Conservation (phyloP, 2,888 invertebrate genomes). For the Mythimna ferrago region DNA sequence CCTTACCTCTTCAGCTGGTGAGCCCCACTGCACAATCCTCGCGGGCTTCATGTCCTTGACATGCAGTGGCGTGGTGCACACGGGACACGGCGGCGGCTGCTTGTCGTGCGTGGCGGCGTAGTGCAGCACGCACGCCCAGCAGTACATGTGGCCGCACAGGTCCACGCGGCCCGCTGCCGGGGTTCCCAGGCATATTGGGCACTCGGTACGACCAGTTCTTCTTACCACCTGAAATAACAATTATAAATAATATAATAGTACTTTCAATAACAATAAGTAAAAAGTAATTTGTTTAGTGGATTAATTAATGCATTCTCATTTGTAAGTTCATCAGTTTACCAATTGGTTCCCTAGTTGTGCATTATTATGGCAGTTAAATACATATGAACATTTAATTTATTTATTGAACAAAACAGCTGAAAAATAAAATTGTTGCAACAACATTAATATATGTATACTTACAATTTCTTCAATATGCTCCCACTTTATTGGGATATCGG, state of each 20-base stretch:
- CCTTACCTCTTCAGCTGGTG: conserved; percentile 81
- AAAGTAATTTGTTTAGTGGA: neutral
- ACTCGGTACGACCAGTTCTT: conserved; percentile 88
- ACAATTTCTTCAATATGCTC: conserved; percentile 98
- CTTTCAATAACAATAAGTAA: no score
- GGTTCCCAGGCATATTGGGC: conserved; percentile 97
- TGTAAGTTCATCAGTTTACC: no score
- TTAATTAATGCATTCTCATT: neutral
- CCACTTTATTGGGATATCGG: conserved; percentile 98
- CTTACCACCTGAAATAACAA: conserved; percentile 77
- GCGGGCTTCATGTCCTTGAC: conserved; percentile 95
- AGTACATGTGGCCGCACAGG: conserved; percentile 98
- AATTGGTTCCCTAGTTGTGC: no score
- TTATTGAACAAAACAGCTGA: neutral
- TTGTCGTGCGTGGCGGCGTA: conserved; percentile 97
- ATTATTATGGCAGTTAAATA: neutral
- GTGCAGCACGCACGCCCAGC: conserved; percentile 98
- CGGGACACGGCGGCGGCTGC: conserved; percentile 95
- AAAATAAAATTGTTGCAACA: neutral
- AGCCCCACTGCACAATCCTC: conserved; percentile 82
- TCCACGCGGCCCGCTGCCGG: conserved; percentile 98
- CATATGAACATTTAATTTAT: neutral
- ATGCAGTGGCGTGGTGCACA: conserved; percentile 96
- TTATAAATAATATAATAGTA: neutral
- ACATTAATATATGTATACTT: conserved; percentile 80